Evolutionary conservation across 1,140 invertebrate genomes (phyloP), one percentile per base, ranked within the genome.

Genomic region (Bicyclus anynana): DNA sequence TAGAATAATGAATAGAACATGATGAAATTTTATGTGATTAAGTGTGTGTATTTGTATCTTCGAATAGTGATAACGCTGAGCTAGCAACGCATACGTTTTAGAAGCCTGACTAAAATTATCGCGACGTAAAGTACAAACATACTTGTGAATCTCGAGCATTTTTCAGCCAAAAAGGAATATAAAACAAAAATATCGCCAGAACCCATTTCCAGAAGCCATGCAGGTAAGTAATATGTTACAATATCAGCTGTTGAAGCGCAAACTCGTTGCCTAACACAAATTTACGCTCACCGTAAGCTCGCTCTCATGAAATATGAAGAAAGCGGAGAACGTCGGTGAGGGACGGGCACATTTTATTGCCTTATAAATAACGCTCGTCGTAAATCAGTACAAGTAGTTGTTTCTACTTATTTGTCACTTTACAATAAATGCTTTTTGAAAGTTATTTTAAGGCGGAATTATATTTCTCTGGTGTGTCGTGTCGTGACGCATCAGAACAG

Each of bases 311-410:
- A 60, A 60, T 54, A 60, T 60, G 58, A 60, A 60, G 51, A 54
- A 60, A 53, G 52, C 52, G 51, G 49, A 42, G 48, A 54, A 20
- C 47, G 52, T 37, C 58, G 9, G 17, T 54, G 51, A 49, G 52
- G 58, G 52, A 60, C 58, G 51, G 52, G 53, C 58, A 60, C 53
- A 60, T 60, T 60, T 60, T 54, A 60, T 60, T 60, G 58, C 58
- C 51, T 40, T 54, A 60, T 54, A 60, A 60, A 54, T 60, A 54
- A 54, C 37, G 27, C 50, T 53, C 13, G 48, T 9, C 51, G 35
- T 53, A 53, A 59, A 59, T 59, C 57, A 59, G 57, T 38, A 35
- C 50, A 53, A 49, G 44, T 14, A 49, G 20, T 49, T 56, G 29
- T 49, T 40, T 40, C 20, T 44, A 33, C 38, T 29, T 14, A 53